Evolutionary conservation across 2,797 vertebrate genomes (phyloP), one percentile per base, ranked within the genome.

Genomic region (Urosaurus nigricauda): DNA sequence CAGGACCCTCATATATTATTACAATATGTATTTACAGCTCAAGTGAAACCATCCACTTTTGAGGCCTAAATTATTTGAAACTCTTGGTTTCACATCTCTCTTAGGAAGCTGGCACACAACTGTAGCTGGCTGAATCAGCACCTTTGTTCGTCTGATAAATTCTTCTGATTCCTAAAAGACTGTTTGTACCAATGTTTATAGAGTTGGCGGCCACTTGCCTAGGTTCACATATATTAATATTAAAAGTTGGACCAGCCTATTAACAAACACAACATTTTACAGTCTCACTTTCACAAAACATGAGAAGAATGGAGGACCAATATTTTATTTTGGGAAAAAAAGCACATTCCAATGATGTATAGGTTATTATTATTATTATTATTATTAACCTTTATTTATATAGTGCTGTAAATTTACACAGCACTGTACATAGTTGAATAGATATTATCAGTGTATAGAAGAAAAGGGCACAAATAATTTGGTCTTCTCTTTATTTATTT

Each of bases 31-130:
- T 32, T n/a, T 83, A 83, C 79, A 37, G 37, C 12, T 60, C 60
- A 63, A 40, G 19, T 82, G 60, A 63, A 87, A 58, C 21, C 35
- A 60, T n/a, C 7, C n/a, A 21, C 53, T 79, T 86, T 73, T 47
- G 19, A 87, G 65, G 40, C 16, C 17, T n/a, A 56, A 75, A 32
- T 19, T 87, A 82, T 63, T 14, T 74, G 53, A 87, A 75, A 63
- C 32, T n/a, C 60, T 24, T 58, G 19, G 11, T 87, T 82, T 87
- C 79, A 87, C 70, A 75, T 83, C 6, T 75, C 43, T 56, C 32
- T 47, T 81, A 75, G n/a, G 79, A 16, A 87, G 40, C 56, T 47
- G 60, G 53, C 13, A 40, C 71, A 74, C 74, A 60, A 75, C 37
- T 81, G 16, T 82, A 74, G 21, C 14, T 24, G 3, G 43, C n/a